phyloP scores from a whole-genome alignment of 2,113 vertebrate species.

The Rhynchomys soricoides region DNA sequence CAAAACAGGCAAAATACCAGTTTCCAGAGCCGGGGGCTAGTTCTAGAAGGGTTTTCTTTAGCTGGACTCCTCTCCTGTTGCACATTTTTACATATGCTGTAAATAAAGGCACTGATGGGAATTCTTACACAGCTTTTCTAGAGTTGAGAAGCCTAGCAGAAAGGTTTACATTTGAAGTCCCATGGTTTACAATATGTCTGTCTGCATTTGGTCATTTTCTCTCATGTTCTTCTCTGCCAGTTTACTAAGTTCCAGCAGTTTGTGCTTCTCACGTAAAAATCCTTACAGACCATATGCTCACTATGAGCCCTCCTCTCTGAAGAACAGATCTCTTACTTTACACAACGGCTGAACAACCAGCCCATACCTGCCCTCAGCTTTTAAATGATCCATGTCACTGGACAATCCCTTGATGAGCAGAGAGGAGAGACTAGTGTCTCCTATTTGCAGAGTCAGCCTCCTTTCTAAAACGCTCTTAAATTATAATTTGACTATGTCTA shows the following conservation, averaged over 20 bases:
- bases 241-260: neutral
- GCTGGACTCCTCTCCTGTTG: neutral
- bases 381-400: neutral
- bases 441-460: neutral
- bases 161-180: constrained; percentile 50
- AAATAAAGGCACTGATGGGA: neutral
- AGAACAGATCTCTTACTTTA: neutral
- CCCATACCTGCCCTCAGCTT: neutral
- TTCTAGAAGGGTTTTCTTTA: neutral
- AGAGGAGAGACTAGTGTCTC: neutral
- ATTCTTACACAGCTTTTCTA: constrained; percentile 35
- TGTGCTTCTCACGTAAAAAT: constrained; percentile 32
- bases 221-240: neutral
- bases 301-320: neutral
- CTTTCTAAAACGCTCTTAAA: constrained; percentile 29
- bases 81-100: constrained; percentile 25
- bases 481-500: neutral
- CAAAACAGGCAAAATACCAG: neutral
- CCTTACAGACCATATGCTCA: neutral
- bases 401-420: constrained; percentile 4
- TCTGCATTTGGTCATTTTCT: constrained; percentile 53
- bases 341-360: neutral
- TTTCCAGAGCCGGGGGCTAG: neutral
- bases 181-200: constrained; percentile 40
- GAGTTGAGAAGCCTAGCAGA: constrained; percentile 24